Conservation (phyloP, 2,113 vertebrate species). For the Nyctereutes procyonoides region DNA sequence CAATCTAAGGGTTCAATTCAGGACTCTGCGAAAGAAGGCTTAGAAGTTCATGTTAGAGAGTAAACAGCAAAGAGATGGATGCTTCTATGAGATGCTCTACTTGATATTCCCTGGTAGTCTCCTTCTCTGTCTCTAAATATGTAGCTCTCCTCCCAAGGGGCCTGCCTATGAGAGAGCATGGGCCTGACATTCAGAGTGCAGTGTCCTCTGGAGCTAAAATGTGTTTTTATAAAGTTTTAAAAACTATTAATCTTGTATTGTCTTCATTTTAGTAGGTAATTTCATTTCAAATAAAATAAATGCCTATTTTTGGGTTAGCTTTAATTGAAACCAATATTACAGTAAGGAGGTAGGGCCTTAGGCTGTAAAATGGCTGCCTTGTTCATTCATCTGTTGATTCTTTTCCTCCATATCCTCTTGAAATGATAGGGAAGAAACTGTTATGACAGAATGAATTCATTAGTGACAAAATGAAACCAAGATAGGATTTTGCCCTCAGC, state of each 20-base stretch:
- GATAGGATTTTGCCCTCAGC: background rate
- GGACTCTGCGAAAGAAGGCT: background rate
- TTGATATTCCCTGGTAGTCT: background rate
- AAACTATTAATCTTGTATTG: background rate
- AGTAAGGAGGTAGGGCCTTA: background rate
- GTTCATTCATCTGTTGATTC: background rate
- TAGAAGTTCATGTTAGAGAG: background rate
- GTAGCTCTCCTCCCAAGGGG: background rate
- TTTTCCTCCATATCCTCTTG: background rate
- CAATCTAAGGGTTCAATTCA: background rate
- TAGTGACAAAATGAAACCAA: slow-evolving; percentile 28
- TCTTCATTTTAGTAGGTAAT: background rate
- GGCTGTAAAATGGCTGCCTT: background rate
- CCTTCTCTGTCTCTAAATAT: background rate
- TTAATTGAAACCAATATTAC: background rate
- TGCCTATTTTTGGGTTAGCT: background rate
- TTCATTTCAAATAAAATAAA: background rate
- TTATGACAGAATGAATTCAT: background rate
- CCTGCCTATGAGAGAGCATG: background rate
- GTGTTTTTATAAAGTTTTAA: background rate
- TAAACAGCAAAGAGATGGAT: background rate
- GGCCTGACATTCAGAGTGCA: background rate
- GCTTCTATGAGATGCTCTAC: background rate
- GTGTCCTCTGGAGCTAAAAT: background rate
- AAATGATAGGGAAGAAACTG: background rate